A percentile compares a stretch with the other conserved stretches of the same genome.
These are phyloP conservation scores for Sialis fuliginosa DNA, from an alignment of 2,888 invertebrate genomes.

Conservation along the genomic window DNA sequence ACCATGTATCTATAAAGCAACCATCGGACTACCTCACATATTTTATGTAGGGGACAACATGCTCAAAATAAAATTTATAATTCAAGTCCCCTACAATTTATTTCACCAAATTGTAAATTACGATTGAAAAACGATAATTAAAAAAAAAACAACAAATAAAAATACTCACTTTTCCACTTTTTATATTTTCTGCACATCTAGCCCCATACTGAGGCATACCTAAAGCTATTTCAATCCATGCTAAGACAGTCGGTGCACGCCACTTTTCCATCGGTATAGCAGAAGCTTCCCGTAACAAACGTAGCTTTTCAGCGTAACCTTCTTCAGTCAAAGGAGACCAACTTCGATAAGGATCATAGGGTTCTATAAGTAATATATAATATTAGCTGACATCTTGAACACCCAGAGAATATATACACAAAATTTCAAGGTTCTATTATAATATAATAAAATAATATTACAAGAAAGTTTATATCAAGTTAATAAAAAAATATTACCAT, in stretches of 20 bases:
- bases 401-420: not conserved
- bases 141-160: not conserved
- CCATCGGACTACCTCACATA: no score
- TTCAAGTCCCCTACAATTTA: no score
- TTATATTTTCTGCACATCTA: constrained; percentile 81
- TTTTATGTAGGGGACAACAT: no score
- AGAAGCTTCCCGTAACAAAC: constrained; percentile 61
- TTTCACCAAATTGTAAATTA: no score
- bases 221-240: constrained; percentile 85
- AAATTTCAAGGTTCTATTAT: no score
- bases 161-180: constrained; percentile 70
- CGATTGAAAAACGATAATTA: no score
- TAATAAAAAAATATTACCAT: constrained; percentile 22
- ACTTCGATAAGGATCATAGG: constrained; percentile 33
- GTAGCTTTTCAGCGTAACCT: constrained; percentile 60
- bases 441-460: no score
- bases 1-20: constrained; percentile 49
- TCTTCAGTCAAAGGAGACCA: constrained; percentile 50
- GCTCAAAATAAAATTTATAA: no score
- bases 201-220: constrained; percentile 90
- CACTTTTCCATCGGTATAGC: constrained; percentile 76
- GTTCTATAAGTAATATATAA: not conserved
- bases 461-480: not conserved
- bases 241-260: constrained; percentile 83
- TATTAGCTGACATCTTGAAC: not conserved